phyloP scores from a whole-genome alignment of 2,888 invertebrate species.

The Mythimna albipuncta region DNA sequence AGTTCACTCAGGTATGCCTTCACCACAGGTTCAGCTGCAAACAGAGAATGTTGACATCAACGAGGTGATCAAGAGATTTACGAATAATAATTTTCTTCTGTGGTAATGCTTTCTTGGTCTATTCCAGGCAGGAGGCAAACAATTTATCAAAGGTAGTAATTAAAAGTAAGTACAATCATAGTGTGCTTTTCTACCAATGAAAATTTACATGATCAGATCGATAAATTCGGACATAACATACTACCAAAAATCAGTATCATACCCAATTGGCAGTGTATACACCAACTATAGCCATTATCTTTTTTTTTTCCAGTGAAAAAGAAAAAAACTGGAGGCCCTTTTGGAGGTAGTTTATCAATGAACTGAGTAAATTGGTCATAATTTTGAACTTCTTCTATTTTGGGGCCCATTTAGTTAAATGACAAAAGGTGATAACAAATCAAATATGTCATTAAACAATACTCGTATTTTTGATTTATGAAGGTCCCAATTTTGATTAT shows the following conservation, averaged over 20 bases:
- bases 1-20: constrained; percentile 92
- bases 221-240: not conserved
- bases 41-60: constrained; percentile 9
- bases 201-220: not conserved
- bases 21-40: constrained; percentile 94
- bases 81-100: not conserved
- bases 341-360: constrained; percentile 70
- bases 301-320: constrained; percentile 84
- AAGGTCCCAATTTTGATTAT: not conserved
- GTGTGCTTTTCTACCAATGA: not conserved
- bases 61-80: too few relatives aligned
- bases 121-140: not conserved
- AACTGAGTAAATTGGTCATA: constrained; percentile 78
- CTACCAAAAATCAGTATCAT: constrained; percentile 9
- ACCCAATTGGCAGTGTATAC: constrained; percentile 89
- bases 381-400: constrained; percentile 70
- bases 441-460: not conserved
- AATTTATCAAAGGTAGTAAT: too few relatives aligned
- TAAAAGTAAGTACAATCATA: too few relatives aligned
- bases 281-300: constrained; percentile 95
- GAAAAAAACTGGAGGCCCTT: constrained; percentile 83
- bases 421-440: not conserved
- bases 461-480: not conserved
- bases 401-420: constrained; percentile 45
- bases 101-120: not conserved